phyloP scores from a whole-genome alignment of 2,113 vertebrate species.

The Rhynchopsitta pachyrhyncha region DNA sequence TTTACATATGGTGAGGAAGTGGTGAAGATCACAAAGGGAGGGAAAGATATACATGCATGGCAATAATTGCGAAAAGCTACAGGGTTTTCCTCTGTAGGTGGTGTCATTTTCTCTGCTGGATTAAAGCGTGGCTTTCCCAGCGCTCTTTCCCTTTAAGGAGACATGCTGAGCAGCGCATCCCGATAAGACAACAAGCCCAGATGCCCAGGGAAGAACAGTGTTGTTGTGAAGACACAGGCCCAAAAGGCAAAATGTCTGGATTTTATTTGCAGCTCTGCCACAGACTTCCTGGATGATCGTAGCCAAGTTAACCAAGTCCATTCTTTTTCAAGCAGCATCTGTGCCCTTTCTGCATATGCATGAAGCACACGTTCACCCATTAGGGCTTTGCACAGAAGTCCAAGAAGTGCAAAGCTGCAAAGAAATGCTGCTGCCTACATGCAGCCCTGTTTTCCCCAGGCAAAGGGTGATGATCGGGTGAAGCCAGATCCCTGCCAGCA shows the following conservation, averaged over 20 bases:
- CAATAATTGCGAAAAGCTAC: constrained; percentile 23
- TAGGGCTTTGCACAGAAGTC: background rate
- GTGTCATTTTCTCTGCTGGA: constrained; percentile 24
- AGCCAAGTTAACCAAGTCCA: background rate
- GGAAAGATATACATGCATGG: background rate
- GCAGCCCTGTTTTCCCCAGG: background rate
- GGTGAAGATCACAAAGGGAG: constrained; percentile 56
- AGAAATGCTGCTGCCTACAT: background rate
- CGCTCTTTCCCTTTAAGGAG: background rate
- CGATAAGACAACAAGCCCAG: background rate
- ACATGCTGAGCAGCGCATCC: background rate
- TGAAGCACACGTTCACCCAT: rapidly evolving
- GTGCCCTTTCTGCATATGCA: background rate
- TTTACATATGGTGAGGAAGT: constrained; percentile 58
- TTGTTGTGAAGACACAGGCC: background rate
- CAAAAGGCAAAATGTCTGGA: constrained; percentile 45
- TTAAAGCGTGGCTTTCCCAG: background rate
- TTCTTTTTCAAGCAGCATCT: background rate
- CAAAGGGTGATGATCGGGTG: background rate
- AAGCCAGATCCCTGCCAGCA: background rate
- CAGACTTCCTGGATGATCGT: background rate
- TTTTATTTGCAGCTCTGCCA: constrained; percentile 48
- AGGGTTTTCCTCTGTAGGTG: constrained; percentile 13
- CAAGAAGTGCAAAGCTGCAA: background rate
- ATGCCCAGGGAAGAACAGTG: background rate